Base-by-base conservation (phyloP, 2,113 vertebrate species). In the Diglossa brunneiventris region DNA sequence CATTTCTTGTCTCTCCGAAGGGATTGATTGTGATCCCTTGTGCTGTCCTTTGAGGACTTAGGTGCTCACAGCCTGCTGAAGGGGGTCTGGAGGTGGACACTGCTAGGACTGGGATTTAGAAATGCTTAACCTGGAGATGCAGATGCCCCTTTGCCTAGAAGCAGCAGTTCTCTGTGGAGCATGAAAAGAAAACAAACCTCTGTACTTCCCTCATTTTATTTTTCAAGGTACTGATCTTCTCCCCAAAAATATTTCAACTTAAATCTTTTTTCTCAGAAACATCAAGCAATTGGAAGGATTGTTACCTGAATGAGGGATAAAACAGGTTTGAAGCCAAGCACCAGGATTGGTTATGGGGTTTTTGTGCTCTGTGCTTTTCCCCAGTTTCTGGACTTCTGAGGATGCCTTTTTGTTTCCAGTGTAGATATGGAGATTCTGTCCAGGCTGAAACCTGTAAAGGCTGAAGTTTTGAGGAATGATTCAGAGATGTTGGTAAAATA, bases 331-430 rank as follows among this genome's bases (percentile, higher is more conserved):
- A 76, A 67, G 23, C 12, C 62, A 59, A 73, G 22, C 15, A 20
- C 8, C 68, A n/a, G 17, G 30, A 41, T 21, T 46, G 8, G 2
- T 26, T 42, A 46, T 15, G 14, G 26, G 3, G 1, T 5, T 46
- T n/a, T 67, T 62, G 21, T 9, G 1, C 13, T 56, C 11, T 0
- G 0, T 55, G 18, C 27, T 69, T 73, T 79, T 33, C 21, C n/a
- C 19, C 21, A 33, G 0, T 24, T 61, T 19, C 31, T 44, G 21
- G 30, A 55, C 17, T 76, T 79, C 9, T 50, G 44, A 67, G 22
- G 4, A 4, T 52, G 10, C 3, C 10, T 62, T 67, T 66, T 76
- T 53, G 13, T 52, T 94, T 77, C 21, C 24, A 13, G 1, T 20
- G 39, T 7, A 72, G 50, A 35, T 41, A 5, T 0, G 2, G n/a